phyloP scores from a whole-genome alignment of 2,113 vertebrate genomes.

The Mustela lutreola region DNA sequence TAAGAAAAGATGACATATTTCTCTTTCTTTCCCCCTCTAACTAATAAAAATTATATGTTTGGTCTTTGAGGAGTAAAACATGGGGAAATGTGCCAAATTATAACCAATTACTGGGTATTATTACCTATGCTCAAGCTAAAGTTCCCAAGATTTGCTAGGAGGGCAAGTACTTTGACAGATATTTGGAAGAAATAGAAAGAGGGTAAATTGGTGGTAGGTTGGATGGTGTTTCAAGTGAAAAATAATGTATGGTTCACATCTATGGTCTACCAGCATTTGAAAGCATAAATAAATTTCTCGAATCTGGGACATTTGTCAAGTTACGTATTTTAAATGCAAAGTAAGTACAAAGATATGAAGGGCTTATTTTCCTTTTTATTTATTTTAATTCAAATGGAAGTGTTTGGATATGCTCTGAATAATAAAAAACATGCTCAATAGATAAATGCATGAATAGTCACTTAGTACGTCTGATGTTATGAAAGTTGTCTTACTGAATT shows the following conservation, averaged over 20 bases:
- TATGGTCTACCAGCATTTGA: background rate
- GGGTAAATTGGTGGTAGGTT: background rate
- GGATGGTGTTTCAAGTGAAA: background rate
- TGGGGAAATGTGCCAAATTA: conserved; percentile 31
- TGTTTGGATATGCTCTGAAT: background rate
- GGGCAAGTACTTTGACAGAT: conserved; percentile 46
- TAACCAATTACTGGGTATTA: conserved; percentile 19
- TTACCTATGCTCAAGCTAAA: background rate
- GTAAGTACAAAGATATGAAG: background rate
- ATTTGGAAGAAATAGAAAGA: conserved; percentile 14
- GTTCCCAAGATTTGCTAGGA: background rate
- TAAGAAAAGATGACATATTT: background rate
- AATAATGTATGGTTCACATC: background rate
- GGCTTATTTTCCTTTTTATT: background rate
- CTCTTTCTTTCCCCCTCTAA: background rate
- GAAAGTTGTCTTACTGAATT: conserved; percentile 41
- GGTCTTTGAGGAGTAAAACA: background rate
- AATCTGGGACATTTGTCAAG: conserved; percentile 8
- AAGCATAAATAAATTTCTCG: background rate
- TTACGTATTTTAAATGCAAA: conserved; percentile 23
- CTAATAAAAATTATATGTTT: background rate
- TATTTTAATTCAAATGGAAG: background rate
- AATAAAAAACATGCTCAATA: background rate
- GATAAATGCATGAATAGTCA: background rate
- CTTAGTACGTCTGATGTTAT: background rate